Percentiles rank a stretch among this genome's conserved stretches.
phyloP scores from a whole-genome alignment of 2,888 invertebrate species.

The Oligia latruncula region DNA sequence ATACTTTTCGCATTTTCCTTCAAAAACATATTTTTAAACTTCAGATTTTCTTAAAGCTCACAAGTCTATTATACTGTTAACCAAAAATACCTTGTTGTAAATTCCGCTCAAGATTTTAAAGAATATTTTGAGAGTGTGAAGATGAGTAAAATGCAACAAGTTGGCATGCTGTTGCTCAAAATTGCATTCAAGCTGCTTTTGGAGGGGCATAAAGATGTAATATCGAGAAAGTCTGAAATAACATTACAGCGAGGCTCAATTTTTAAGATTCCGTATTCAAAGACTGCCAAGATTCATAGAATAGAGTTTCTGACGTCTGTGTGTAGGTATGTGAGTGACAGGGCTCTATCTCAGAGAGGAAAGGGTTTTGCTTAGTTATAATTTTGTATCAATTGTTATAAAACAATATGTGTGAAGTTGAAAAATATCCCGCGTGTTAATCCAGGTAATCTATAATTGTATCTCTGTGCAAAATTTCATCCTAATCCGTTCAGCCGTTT shows the following conservation, averaged over 20 bases:
- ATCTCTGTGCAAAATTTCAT: too few relatives aligned
- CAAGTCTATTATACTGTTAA: slow-evolving; percentile 13
- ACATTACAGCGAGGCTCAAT: neutral
- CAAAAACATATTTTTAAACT: neutral
- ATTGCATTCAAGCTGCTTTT: slow-evolving; percentile 21
- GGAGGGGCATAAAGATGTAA: neutral
- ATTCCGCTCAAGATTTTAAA: slow-evolving; percentile 16
- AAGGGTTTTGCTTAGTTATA: neutral
- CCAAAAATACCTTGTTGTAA: slow-evolving; percentile 19
- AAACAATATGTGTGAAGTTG: too few relatives aligned
- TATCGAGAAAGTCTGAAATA: neutral
- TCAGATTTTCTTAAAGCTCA: neutral
- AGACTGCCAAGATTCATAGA: too few relatives aligned
- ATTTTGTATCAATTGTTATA: neutral
- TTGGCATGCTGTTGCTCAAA: slow-evolving; percentile 25
- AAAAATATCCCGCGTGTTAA: too few relatives aligned
- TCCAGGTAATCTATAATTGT: too few relatives aligned
- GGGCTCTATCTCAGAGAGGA: neutral
- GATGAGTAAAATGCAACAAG: slow-evolving; percentile 49
- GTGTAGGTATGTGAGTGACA: neutral
- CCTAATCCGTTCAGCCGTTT: too few relatives aligned
- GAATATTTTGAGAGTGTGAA: slow-evolving; percentile 22
- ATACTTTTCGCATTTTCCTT: neutral
- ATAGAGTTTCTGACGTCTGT: neutral
- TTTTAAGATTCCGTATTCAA: neutral